Base-by-base conservation (phyloP, 92 coral and sea anemone species). In the Phenganax marumi region DNA sequence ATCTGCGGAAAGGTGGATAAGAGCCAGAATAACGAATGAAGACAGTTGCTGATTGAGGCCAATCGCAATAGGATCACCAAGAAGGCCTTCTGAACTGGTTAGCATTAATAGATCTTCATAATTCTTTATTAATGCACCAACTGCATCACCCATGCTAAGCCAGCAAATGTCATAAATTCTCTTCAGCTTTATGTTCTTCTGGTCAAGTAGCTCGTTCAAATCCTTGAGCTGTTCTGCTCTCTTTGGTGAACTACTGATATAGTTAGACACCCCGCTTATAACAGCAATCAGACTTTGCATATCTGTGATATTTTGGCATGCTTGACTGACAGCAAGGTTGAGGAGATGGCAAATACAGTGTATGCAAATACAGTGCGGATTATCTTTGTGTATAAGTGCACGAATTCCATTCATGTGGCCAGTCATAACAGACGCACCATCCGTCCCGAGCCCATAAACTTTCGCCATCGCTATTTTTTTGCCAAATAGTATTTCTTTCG, bases 401-500 rank as follows among this genome's bases (percentile, higher is more conserved):
- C 63, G 52, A 8, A 75, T 70, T n/a, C 68, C 84, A 53, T 75
- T 86, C 58, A 86, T 33, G 54, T 81, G 81, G 14, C 55, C 80
- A 33, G 70, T 86, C 79, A 82, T 68, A 50, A 73, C 85, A 3
- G 85, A 77, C 7, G 87, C 86, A 13, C 91, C 91, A 75, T 88
- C 86, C 17, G 86, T 84, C n/a, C 88, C 88, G 10, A 88, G 76
- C 49, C 91, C 88, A 1, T 55, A 89, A 81, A 88, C 80, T 68
- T 88, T 85, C 33, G 73, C 81, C 21, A 88, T 73, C 47, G 9
- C 39, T 49, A 73, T 73, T 2, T 14, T 8, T 73, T 6, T 3
- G 52, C 10, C 79, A 10, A 33, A 0, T 0, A 73, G 61, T 3
- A 73, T 73, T 10, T 73, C 19, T 10, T 73, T 73, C 10, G 10